Evolutionary conservation across 2,888 invertebrate species (phyloP).

Genomic region (Agriotes lineatus): DNA sequence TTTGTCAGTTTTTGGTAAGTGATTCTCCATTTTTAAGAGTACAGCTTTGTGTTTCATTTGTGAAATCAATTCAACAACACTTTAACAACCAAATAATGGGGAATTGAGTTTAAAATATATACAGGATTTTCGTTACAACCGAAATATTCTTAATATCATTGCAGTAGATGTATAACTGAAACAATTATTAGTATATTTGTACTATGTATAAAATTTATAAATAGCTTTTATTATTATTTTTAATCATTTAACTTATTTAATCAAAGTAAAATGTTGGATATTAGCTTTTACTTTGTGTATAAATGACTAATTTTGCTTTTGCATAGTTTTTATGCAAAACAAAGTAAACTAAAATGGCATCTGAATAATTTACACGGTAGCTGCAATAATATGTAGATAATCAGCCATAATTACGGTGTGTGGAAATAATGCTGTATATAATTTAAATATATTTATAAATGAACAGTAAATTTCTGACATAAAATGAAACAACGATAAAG

Average conservation of each 20-base stretch:
- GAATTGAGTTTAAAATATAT: slow-evolving; percentile 31
- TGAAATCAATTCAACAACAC: slow-evolving; percentile 25
- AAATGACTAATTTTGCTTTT: too few relatives aligned
- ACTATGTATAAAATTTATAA: too few relatives aligned
- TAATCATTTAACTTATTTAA: too few relatives aligned
- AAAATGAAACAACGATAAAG: neutral
- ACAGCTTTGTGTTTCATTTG: slow-evolving; percentile 5
- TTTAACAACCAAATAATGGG: slow-evolving; percentile 19
- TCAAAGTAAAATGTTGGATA: too few relatives aligned
- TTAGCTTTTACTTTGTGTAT: too few relatives aligned
- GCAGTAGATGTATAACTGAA: neutral
- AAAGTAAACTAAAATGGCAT: too few relatives aligned
- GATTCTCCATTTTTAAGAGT: slow-evolving; percentile 6
- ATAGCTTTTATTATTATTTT: too few relatives aligned
- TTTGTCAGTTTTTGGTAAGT: neutral
- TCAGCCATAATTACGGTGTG: neutral
- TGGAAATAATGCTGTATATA: slow-evolving; percentile 2
- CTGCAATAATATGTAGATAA: slow-evolving; percentile 4
- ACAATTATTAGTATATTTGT: neutral
- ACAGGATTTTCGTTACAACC: slow-evolving; percentile 10
- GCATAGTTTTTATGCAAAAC: too few relatives aligned
- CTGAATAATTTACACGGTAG: too few relatives aligned
- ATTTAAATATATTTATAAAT: neutral
- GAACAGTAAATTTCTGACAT: neutral
- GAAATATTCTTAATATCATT: slow-evolving; percentile 12